Base-by-base conservation (phyloP, 2,888 invertebrate genomes). In the Eupsilia transversa region DNA sequence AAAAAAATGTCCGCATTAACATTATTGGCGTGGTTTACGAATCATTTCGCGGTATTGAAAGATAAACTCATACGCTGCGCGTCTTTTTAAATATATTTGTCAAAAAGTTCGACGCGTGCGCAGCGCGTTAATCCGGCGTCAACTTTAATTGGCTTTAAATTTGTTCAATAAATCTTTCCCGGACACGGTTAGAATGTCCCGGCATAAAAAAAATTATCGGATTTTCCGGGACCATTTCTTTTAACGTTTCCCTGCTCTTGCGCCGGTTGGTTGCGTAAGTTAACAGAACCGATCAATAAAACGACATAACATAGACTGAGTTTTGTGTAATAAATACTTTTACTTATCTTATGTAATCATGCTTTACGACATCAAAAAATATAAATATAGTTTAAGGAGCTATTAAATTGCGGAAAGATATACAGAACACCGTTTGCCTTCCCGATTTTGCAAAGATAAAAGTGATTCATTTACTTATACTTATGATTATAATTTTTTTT, bases 141-240 rank as follows among this genome's bases (percentile, higher is more conserved):
- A 89, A 89, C 80, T 87, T 92, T 92, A 92, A 93, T 92, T 92
- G 87, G 83, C 90, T 88, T 91, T 90, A 90, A 91, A 92, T 91
- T 90, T 85, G 80, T 79, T 75, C 85, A 84, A 91, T 92, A 92
- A 92, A 93, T 93, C 90, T 90, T 84, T 85, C 81, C 85, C 86
- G 86, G 88, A 89, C 89, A 86, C 86, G 80, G 74, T 82, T 80
- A 82, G 74, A 84, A 73, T 71, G 73, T 77, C 57, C 60, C 63
- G 59, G 70, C 67, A 57, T 75, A 78, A 69, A 77, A 68, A 54
- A 70, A 79, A 72, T 79, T 74, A 74, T 80, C 66, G 49, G 43
- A 75, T 82, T 88, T 87, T 84, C 85, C 77, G 82, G 78, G 79
- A 69, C 67, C 49, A 74, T 85, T 85, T 78, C 59, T 78, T 79